Evolutionary conservation across 1,140 invertebrate genomes (phyloP), one percentile per base, ranked within the genome.

Genomic region (Acyrthosiphon pisum): DNA sequence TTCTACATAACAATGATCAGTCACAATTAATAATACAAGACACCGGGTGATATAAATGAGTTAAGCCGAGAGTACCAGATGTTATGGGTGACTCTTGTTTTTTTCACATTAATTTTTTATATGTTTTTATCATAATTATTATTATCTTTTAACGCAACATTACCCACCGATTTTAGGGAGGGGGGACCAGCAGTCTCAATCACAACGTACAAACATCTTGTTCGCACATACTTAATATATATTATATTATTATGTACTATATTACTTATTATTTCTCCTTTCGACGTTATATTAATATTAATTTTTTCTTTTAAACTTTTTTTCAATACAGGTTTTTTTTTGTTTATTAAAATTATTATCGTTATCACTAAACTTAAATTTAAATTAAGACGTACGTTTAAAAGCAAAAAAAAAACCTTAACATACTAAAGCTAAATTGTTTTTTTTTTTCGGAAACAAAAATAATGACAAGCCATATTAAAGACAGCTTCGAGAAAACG

Each of bases 21-120:
- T 91, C 90, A 91, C 90, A 91, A 91, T 91, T 91, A 91, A 83
- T 91, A 91, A 91, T 91, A 91, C 90, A 91, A 91, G 90, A 91
- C 90, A 91, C 90, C 90, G 90, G 68, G 90, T 91, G 90, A 91
- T 91, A 91, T 83, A 81, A 48, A 91, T 48, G 46, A 91, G 68
- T 91, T 91, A 81, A 83, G 90, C 50, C 14, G 44, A 60, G 88
- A 56, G 88, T 26, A 37, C n/a, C 35, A 30, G 22, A 7, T 35
- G 90, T 68, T 56, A 14, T 91, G 30, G 41, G 14, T 0, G 18
- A 44, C 53, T 41, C 53, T 68, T 22, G 1, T 81, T 68, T 37
- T 41, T 91, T 50, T 30, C 68, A n/a, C 30, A 44, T 76, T 68
- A 91, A 37, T 22, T 30, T 68, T 89, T 30, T 90, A 37, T 56